These are phyloP conservation scores for Botia kubotai DNA, from an alignment of 2,797 vertebrate genomes.

Conservation along the genomic window DNA sequence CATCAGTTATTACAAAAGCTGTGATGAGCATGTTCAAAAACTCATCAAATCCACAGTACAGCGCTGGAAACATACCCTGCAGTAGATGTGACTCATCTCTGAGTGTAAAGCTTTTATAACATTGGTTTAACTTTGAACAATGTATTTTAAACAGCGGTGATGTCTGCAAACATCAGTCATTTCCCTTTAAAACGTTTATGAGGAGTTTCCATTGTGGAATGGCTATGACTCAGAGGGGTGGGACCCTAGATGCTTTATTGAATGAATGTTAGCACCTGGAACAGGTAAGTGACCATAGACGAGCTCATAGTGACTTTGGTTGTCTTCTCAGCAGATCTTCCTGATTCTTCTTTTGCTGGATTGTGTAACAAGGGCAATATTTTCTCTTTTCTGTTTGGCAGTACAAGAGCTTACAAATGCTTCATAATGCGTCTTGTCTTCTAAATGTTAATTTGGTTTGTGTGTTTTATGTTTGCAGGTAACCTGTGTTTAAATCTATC, in stretches of 20 bases:
- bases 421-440: not conserved
- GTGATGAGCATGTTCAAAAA: not conserved
- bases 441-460: not conserved
- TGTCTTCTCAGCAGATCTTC: not conserved
- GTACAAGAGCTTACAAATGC: not conserved
- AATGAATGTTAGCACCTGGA: not conserved
- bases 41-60: not conserved
- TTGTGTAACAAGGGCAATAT: not conserved
- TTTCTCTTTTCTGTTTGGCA: not conserved
- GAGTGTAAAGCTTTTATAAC: not conserved
- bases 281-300: not conserved
- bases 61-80: not conserved
- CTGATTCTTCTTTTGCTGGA: not conserved
- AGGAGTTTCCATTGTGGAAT: not conserved
- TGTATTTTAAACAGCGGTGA: not conserved
- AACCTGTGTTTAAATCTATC: not conserved
- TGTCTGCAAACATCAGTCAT: too few relatives aligned
- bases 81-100: not conserved
- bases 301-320: not conserved
- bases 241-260: not conserved
- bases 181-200: not conserved
- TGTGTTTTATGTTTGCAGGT: not conserved
- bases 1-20: not conserved
- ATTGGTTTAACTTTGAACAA: not conserved
- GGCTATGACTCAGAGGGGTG: not conserved